Evolutionary conservation across 2,113 vertebrate species (phyloP).

Genomic region (Cairina moschata): DNA sequence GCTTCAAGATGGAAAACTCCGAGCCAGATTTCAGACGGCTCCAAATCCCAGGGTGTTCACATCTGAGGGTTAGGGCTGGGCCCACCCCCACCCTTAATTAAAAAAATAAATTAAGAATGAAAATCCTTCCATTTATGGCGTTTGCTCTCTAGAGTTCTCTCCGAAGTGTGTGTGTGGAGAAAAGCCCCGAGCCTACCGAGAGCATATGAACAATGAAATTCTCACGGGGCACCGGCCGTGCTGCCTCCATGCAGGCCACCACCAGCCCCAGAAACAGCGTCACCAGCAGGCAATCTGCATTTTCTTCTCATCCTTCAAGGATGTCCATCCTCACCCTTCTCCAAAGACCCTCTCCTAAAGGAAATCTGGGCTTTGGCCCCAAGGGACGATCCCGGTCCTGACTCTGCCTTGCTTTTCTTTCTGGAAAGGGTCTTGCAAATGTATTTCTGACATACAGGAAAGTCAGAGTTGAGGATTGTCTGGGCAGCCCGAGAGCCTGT

Average conservation of each 20-base stretch:
- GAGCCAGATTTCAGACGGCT: not conserved
- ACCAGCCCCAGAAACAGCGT: not conserved
- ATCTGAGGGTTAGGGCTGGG: not conserved
- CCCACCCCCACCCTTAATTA: not conserved
- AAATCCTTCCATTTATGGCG: not conserved
- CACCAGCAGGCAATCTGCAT: not conserved
- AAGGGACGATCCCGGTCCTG: not conserved
- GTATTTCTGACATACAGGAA: not conserved
- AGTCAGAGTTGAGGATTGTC: not conserved
- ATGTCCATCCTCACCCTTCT: not conserved
- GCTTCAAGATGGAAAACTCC: not conserved
- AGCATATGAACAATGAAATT: not conserved
- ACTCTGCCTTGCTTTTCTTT: not conserved
- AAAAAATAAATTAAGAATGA: constrained; percentile 15
- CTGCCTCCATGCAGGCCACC: not conserved
- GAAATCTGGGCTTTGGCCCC: not conserved
- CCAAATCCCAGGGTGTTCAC: constrained; percentile 6
- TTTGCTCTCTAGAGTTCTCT: not conserved
- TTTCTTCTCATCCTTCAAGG: not conserved
- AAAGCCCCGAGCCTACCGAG: rapidly evolving
- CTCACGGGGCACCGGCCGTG: not conserved
- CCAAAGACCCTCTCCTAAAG: not conserved
- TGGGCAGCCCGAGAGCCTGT: not conserved
- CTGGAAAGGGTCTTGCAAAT: not conserved
- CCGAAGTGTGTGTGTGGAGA: rapidly evolving